Conservation (phyloP, 2,113 vertebrate species). For the Triplophysa siluroides region DNA sequence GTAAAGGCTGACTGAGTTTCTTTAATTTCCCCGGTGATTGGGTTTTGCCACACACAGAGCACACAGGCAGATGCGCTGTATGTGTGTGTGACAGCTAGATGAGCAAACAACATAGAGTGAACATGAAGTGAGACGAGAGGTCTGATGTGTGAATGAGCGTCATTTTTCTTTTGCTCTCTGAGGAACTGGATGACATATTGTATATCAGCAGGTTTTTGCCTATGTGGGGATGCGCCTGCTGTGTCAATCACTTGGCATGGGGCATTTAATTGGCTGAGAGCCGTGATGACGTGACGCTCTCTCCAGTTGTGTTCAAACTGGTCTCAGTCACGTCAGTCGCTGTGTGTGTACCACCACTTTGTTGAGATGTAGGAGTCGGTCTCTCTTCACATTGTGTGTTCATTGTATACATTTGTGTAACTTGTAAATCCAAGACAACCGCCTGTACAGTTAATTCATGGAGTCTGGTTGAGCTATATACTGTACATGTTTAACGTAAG, state of each 20-base stretch:
- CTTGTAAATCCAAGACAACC: too few relatives aligned
- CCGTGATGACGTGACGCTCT: constrained; percentile 56
- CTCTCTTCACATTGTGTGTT: too few relatives aligned
- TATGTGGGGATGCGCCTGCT: constrained; percentile 62
- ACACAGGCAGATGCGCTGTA: constrained; percentile 33
- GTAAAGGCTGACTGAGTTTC: constrained; percentile 49
- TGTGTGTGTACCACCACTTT: too few relatives aligned
- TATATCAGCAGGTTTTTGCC: constrained; percentile 73
- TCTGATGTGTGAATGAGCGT: constrained; percentile 70
- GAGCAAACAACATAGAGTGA: constrained; percentile 47
- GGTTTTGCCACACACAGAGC: constrained; percentile 29
- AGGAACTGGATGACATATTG: constrained; percentile 75
- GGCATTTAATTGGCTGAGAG: constrained; percentile 64
- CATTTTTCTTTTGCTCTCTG: constrained; percentile 63
- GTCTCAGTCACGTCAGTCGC: too few relatives aligned
- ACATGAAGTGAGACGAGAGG: neutral
- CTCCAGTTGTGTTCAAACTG: constrained; percentile 62
- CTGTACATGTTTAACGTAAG: too few relatives aligned
- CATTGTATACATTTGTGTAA: too few relatives aligned
- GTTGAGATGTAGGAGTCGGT: too few relatives aligned
- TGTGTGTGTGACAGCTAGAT: constrained; percentile 1
- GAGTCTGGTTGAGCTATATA: too few relatives aligned
- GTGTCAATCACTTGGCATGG: constrained; percentile 49
- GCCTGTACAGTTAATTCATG: too few relatives aligned
- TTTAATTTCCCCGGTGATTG: constrained; percentile 47